Evolutionary conservation across 2,797 vertebrate genomes (phyloP).

Genomic region (Takifugu ocellatus): DNA sequence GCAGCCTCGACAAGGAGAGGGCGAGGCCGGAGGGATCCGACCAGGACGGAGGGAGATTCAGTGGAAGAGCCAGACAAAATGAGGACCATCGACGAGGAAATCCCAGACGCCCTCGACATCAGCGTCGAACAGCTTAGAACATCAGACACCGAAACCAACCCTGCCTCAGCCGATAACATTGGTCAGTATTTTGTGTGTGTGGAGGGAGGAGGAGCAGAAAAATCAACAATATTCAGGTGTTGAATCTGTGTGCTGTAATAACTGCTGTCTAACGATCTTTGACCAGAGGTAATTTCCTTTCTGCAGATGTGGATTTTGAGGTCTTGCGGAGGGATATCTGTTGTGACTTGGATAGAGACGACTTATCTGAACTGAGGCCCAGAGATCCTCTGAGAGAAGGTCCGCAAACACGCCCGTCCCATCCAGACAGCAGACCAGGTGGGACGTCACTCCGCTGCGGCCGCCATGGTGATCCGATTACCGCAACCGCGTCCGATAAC

Average conservation of each 20-base stretch:
- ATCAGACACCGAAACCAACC: constrained; percentile 68
- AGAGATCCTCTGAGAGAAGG: constrained; percentile 33
- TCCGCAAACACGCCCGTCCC: constrained; percentile 37
- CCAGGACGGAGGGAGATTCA: constrained; percentile 17
- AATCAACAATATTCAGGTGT: background rate
- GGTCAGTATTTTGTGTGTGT: constrained; percentile 14
- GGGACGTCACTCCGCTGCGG: constrained; percentile 2
- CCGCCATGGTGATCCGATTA: background rate
- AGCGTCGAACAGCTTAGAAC: constrained; percentile 77
- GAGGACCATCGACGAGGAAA: constrained; percentile 77
- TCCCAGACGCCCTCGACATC: constrained; percentile 57
- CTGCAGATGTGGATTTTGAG: constrained; percentile 67
- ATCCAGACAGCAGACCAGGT: constrained; percentile 60
- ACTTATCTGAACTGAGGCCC: constrained; percentile 43
- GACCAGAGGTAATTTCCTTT: background rate
- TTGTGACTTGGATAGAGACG: constrained; percentile 38
- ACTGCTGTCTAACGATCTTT: background rate
- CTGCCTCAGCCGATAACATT: constrained; percentile 31
- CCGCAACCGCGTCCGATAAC: background rate
- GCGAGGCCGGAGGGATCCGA: constrained; percentile 44
- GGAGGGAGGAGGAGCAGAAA: background rate
- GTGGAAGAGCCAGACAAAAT: constrained; percentile 73
- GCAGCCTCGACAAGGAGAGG: constrained; percentile 49
- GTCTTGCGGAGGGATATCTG: constrained; percentile 74
- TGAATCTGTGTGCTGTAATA: background rate